Evolutionary conservation across 2,113 vertebrate species (phyloP).

Genomic region (Campylomormyrus tamandua): DNA sequence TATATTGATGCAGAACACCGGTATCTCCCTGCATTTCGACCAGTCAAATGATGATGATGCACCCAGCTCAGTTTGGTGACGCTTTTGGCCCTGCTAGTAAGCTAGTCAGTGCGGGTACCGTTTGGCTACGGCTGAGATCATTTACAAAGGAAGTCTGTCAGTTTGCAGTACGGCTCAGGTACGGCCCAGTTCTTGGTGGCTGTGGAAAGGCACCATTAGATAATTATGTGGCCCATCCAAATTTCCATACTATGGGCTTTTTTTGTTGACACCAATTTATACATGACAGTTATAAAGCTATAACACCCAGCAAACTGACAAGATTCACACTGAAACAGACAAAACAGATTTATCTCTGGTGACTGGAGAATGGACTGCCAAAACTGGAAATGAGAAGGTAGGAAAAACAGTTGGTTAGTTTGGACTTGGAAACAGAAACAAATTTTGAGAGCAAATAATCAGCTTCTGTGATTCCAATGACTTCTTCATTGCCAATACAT

Average conservation of each 20-base stretch:
- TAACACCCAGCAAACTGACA: neutral
- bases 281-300: neutral
- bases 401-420: neutral
- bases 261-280: neutral
- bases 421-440: neutral
- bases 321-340: neutral
- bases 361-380: neutral
- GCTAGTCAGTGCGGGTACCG: neutral
- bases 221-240: neutral
- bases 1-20: neutral
- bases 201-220: neutral
- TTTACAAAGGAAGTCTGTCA: neutral
- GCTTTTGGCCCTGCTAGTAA: neutral
- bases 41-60: neutral
- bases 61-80: neutral
- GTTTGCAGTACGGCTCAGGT: neutral
- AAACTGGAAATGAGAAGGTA: neutral
- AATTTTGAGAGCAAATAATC: neutral
- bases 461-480: neutral
- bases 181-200: neutral
- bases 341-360: neutral
- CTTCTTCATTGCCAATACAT: neutral
- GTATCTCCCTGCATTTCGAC: neutral
- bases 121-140: neutral
- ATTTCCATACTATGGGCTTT: neutral